Evolutionary conservation across 2,113 vertebrate species (phyloP).

Genomic region (Etheostoma cragini): DNA sequence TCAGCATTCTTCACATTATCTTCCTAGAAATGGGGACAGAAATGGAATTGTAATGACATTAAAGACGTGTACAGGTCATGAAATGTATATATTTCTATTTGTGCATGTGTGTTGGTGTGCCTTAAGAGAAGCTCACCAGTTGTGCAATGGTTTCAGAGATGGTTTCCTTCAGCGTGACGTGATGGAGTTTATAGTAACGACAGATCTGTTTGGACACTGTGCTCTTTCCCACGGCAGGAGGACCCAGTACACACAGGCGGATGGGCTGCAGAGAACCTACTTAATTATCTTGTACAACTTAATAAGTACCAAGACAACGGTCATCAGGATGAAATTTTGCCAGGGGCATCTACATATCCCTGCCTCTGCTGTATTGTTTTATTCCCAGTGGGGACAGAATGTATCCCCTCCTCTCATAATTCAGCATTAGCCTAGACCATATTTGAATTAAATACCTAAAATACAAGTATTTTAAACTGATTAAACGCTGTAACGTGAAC

Average conservation of each 20-base stretch:
- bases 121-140: constrained; percentile 82
- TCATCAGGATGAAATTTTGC: too few relatives aligned
- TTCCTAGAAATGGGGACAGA: constrained; percentile 60
- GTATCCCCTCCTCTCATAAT: too few relatives aligned
- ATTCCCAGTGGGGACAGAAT: too few relatives aligned
- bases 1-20: constrained; percentile 47
- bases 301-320: neutral
- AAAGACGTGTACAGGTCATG: neutral
- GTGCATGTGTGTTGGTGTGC: neutral
- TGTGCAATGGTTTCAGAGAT: constrained; percentile 85
- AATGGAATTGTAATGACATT: neutral
- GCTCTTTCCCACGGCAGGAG: constrained; percentile 92
- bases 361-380: too few relatives aligned
- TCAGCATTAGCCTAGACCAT: too few relatives aligned
- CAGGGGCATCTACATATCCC: too few relatives aligned
- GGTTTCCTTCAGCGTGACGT: constrained; percentile 84
- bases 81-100: neutral
- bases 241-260: constrained; percentile 90
- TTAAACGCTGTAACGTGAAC: too few relatives aligned
- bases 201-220: constrained; percentile 84
- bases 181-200: constrained; percentile 89
- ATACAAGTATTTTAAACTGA: too few relatives aligned
- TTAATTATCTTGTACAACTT: neutral
- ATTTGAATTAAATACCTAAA: too few relatives aligned
- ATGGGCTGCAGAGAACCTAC: constrained; percentile 84